These are phyloP conservation scores for Pogonocichla stellata DNA, from an alignment of 2,113 vertebrate genomes.

Conservation along the genomic window DNA sequence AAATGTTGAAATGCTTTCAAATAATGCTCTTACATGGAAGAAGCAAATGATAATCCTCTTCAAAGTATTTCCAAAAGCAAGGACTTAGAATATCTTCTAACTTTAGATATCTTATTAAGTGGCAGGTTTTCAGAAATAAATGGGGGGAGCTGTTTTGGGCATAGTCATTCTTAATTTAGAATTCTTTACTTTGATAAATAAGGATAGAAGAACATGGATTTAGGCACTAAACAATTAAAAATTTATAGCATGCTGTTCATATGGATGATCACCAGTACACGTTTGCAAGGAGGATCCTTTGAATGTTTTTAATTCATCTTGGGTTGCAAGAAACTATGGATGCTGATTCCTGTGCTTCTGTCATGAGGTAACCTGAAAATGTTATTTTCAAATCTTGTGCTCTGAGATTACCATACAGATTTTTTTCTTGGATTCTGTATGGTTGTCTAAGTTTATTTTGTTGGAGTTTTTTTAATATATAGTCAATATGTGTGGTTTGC, in stretches of 20 bases:
- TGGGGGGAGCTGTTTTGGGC: neutral
- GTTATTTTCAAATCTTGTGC: neutral
- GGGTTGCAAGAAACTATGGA: neutral
- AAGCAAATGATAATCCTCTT: neutral
- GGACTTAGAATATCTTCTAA: neutral
- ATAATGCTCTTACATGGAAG: neutral
- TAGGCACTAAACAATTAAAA: neutral
- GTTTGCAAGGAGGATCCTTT: neutral
- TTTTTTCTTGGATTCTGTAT: neutral
- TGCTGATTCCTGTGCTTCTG: neutral
- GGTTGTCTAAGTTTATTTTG: neutral
- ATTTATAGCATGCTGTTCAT: neutral
- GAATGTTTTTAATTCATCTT: neutral
- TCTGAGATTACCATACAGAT: neutral
- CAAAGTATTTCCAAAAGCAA: neutral
- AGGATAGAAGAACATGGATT: neutral
- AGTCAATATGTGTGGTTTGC: neutral
- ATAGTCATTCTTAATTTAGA: neutral
- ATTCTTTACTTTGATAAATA: neutral
- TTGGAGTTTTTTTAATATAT: neutral
- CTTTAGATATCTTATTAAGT: neutral
- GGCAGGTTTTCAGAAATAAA: neutral
- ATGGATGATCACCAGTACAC: neutral
- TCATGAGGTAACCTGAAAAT: neutral
- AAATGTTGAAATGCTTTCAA: neutral